Evolutionary conservation across 2,797 vertebrate species (phyloP).

Genomic region (Prunella strophiata): DNA sequence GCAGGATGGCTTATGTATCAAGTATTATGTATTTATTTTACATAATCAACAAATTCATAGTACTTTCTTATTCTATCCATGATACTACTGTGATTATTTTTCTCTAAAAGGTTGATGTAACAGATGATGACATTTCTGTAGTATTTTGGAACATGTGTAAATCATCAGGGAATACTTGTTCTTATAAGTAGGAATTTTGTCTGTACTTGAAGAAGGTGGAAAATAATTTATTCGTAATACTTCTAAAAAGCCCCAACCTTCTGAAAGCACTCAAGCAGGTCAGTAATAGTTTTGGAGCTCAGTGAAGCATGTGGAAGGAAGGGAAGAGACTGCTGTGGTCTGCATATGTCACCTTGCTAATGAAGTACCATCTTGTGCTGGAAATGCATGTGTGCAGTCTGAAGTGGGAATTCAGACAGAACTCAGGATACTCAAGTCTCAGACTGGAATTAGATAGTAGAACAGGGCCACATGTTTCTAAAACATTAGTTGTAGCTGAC

Average conservation of each 20-base stretch:
- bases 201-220: background rate
- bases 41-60: accelerated
- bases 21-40: background rate
- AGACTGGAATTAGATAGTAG: background rate
- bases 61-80: background rate
- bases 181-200: background rate
- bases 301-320: background rate
- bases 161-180: background rate
- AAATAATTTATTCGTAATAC: background rate
- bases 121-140: background rate
- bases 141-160: background rate
- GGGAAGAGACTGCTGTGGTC: background rate
- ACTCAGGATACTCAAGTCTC: background rate
- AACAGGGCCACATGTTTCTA: background rate
- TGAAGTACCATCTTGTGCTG: background rate
- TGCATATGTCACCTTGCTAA: background rate
- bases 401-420: background rate
- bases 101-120: background rate
- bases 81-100: background rate
- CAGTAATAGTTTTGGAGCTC: background rate
- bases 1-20: background rate
- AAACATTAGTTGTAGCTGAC: background rate
- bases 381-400: background rate
- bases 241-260: accelerated
- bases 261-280: background rate